phyloP scores from a whole-genome alignment of 2,888 invertebrate genomes.

The Dolichomitus sp. region DNA sequence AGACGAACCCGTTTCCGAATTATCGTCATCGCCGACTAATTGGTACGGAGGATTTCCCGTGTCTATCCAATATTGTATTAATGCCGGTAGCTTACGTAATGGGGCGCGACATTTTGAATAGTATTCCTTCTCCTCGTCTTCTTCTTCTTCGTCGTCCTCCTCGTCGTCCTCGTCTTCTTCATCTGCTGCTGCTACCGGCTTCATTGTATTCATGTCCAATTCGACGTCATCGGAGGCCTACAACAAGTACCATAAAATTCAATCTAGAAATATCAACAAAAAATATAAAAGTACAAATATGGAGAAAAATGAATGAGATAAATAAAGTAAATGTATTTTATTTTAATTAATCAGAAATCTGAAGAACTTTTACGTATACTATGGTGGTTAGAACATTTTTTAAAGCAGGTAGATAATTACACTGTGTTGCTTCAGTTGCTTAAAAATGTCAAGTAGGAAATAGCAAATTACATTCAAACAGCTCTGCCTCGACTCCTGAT shows the following conservation, averaged over 20 bases:
- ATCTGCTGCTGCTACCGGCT: constrained; percentile 44
- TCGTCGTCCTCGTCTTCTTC: constrained; percentile 50
- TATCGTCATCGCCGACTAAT: constrained; percentile 22
- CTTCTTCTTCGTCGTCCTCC: constrained; percentile 34
- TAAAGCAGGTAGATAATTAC: no score
- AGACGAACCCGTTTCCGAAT: constrained; percentile 68
- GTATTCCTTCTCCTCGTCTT: constrained; percentile 39
- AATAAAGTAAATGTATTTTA: background rate
- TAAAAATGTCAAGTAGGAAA: no score
- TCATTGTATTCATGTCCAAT: constrained; percentile 65
- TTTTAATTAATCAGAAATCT: background rate
- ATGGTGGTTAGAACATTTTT: no score
- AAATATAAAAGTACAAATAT: background rate
- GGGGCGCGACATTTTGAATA: constrained; percentile 59
- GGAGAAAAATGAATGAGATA: background rate
- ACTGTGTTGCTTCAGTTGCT: no score
- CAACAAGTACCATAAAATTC: constrained; percentile 9
- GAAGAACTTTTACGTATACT: background rate
- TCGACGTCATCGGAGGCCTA: constrained; percentile 70
- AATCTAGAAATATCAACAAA: background rate
- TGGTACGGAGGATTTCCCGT: constrained; percentile 76
- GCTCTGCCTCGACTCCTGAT: no score
- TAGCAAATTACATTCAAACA: no score
- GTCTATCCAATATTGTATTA: constrained; percentile 80
- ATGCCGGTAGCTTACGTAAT: constrained; percentile 71